Percentiles rank a stretch among this genome's conserved stretches.
Conservation (phyloP, 1,140 invertebrate species). For the Caerostris darwini region DNA sequence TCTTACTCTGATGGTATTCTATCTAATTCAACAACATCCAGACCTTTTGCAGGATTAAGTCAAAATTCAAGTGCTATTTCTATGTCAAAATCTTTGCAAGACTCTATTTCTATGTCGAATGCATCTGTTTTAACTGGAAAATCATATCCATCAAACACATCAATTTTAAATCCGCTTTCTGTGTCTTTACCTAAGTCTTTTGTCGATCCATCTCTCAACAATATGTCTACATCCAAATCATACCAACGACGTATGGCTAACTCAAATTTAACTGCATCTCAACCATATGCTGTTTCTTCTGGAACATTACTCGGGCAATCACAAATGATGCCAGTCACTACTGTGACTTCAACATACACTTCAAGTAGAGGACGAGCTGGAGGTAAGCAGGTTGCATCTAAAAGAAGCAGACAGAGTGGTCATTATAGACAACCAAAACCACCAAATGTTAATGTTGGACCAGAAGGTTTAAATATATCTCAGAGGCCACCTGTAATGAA, state of each 20-base stretch:
- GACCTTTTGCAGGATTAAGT: neutral
- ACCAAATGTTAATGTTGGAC: conserved; percentile 83
- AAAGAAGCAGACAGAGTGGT: conserved; percentile 7
- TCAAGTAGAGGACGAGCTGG: conserved; percentile 25
- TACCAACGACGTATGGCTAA: neutral
- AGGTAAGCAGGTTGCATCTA: conserved; percentile 38
- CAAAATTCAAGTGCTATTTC: conserved; percentile 33
- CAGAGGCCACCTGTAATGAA: conserved; percentile 79
- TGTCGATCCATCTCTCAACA: neutral
- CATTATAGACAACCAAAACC: conserved; percentile 80
- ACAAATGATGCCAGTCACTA: conserved; percentile 23
- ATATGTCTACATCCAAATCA: neutral
- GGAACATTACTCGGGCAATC: neutral
- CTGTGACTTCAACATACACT: neutral
- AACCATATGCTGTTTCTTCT: conserved; percentile 31
- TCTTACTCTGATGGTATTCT: neutral
- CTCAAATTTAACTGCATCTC: conserved; percentile 36
- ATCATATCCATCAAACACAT: neutral
- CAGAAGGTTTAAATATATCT: conserved; percentile 82
- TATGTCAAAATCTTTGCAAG: conserved; percentile 1
- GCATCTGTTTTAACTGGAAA: neutral
- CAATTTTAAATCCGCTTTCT: neutral
- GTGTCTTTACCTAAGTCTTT: neutral
- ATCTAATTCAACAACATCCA: neutral
- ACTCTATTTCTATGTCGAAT: neutral